phyloP scores from a whole-genome alignment of 2,888 invertebrate genomes.

The Ctenicera cuprea region DNA sequence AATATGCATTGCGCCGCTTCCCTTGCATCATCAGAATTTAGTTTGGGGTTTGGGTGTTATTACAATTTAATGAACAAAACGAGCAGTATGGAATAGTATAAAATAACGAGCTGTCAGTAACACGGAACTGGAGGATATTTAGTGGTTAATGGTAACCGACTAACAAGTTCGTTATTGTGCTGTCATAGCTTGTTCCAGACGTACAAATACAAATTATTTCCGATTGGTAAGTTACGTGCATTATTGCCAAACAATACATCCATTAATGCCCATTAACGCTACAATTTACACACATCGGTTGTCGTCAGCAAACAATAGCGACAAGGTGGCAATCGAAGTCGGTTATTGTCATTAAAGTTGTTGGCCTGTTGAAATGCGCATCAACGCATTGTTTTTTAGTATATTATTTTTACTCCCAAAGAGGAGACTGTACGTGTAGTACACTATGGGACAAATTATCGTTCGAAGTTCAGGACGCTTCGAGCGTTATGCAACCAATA shows the following conservation, averaged over 20 bases:
- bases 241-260: slow-evolving; percentile 42
- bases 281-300: slow-evolving; percentile 19
- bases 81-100: slow-evolving; percentile 15
- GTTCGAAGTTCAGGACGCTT: too few species aligned
- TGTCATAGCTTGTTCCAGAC: slow-evolving; percentile 31
- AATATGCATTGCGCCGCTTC: slow-evolving; percentile 22
- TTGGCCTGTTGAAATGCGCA: too few species aligned
- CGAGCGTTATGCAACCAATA: too few species aligned
- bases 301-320: not conserved
- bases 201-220: slow-evolving; percentile 47
- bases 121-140: slow-evolving; percentile 26
- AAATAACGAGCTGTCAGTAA: slow-evolving; percentile 22
- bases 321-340: too few species aligned
- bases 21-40: slow-evolving; percentile 3
- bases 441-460: too few species aligned
- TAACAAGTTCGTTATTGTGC: slow-evolving; percentile 39
- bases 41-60: slow-evolving; percentile 13
- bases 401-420: too few species aligned
- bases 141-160: slow-evolving; percentile 20
- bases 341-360: too few species aligned
- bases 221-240: slow-evolving; percentile 44
- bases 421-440: too few species aligned
- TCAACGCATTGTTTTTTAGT: too few species aligned
- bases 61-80: slow-evolving; percentile 30
- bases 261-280: slow-evolving; percentile 46